These are phyloP conservation scores for Rhynchotus rufescens DNA, from an alignment of 2,797 vertebrate genomes.

Conservation along the genomic window DNA sequence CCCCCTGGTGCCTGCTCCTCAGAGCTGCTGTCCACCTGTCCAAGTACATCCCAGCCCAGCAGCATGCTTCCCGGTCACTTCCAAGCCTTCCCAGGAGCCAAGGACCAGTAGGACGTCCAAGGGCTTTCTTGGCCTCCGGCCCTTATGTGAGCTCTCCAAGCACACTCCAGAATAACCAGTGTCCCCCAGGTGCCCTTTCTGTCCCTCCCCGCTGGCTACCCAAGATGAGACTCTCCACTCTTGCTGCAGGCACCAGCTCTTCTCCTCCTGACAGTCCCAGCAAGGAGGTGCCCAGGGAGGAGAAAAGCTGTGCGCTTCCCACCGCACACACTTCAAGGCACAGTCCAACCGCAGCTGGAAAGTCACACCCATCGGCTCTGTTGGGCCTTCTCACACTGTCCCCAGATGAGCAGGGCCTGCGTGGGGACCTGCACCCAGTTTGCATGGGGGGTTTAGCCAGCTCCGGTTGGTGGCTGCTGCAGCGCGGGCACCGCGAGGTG, in stretches of 20 bases:
- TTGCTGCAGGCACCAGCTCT: not conserved
- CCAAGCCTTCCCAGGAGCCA: not conserved
- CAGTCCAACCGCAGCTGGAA: not conserved
- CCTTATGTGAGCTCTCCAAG: not conserved
- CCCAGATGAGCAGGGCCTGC: rapidly evolving
- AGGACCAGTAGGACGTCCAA: not conserved
- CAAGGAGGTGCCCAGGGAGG: not conserved
- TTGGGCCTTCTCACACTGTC: not conserved
- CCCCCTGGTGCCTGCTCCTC: not conserved
- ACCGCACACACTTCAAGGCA: not conserved
- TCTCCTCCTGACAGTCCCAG: not conserved
- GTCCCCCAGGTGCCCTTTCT: not conserved
- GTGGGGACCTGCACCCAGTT: not conserved
- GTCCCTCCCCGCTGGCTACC: not conserved
- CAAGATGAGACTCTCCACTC: no score
- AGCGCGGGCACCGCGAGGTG: rapidly evolving
- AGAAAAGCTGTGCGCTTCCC: not conserved
- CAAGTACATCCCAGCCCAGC: not conserved
- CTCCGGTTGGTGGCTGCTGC: not conserved
- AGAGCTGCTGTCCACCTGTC: not conserved
- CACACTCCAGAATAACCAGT: not conserved
- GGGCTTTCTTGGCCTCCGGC: not conserved
- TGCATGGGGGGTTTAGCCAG: not conserved
- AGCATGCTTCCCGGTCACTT: not conserved
- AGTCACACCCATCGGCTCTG: not conserved